Conservation (phyloP, 2,888 invertebrate species). For the Himalopsyche japonica region DNA sequence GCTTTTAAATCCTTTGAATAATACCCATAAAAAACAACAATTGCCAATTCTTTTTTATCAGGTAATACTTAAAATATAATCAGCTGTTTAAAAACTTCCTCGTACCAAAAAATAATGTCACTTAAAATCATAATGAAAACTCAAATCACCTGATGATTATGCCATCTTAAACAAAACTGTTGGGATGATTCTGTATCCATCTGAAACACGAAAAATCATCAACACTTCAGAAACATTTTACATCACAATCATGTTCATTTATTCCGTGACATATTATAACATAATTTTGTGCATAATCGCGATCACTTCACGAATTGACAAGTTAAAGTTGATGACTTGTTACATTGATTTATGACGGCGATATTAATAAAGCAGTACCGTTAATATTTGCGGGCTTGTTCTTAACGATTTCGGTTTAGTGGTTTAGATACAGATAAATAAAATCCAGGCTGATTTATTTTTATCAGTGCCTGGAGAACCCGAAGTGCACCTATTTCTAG, state of each 20-base stretch:
- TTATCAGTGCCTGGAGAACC: conserved; percentile 62
- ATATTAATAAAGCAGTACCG: conserved; percentile 13
- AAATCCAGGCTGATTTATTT: conserved; percentile 63
- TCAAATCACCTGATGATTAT: conserved; percentile 73
- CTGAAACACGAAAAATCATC: conserved; percentile 43
- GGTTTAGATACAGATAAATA: conserved; percentile 39
- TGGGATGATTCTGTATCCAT: conserved; percentile 68
- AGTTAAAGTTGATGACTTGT: not conserved
- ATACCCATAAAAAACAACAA: no score
- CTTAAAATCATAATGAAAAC: conserved; percentile 3
- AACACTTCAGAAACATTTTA: not conserved
- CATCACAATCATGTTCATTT: not conserved
- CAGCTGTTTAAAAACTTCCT: not conserved
- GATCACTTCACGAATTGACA: not conserved
- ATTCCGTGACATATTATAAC: not conserved
- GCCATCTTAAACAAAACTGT: conserved; percentile 85
- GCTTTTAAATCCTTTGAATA: no score
- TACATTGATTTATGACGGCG: not conserved
- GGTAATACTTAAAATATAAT: not conserved
- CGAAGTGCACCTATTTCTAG: conserved; percentile 60
- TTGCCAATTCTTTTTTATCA: no score
- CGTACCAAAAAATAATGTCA: not conserved
- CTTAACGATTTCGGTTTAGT: conserved; percentile 29
- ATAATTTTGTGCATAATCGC: not conserved
- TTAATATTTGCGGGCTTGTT: conserved; percentile 22